Percentiles rank a stretch among this genome's conserved stretches.
Conservation (phyloP, 2,113 vertebrate genomes). For the Lamprologus tigripictilis region DNA sequence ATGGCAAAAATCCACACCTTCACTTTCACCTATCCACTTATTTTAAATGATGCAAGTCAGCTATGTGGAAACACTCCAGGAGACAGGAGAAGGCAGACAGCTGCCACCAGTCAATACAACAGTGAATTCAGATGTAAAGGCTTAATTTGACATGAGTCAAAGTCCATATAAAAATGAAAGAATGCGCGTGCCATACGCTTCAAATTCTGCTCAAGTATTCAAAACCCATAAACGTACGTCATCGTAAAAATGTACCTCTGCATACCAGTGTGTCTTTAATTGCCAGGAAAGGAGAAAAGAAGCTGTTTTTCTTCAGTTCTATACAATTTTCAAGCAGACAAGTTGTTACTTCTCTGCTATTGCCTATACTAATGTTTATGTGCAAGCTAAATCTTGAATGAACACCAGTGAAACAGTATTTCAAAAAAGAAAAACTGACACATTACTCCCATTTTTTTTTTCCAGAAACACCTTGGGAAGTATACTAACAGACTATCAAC, state of each 20-base stretch:
- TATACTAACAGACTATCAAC: neutral
- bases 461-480: neutral
- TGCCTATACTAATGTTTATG: neutral
- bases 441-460: neutral
- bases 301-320: neutral
- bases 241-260: neutral
- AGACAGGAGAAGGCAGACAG: neutral
- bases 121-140: neutral
- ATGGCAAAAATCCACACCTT: neutral
- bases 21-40: neutral
- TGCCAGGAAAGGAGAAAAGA: neutral
- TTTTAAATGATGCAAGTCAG: constrained; percentile 7
- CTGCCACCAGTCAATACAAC: neutral
- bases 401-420: neutral
- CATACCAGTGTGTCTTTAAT: neutral
- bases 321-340: neutral
- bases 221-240: neutral
- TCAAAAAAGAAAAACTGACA: neutral
- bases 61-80: neutral
- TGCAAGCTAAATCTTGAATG: neutral
- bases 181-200: neutral
- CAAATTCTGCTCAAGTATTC: neutral
- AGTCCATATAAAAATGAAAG: neutral
- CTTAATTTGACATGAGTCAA: constrained; percentile 7
- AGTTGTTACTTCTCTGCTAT: neutral